Conservation (phyloP, 2,888 invertebrate species). For the Koerneria pararmatus region DNA sequence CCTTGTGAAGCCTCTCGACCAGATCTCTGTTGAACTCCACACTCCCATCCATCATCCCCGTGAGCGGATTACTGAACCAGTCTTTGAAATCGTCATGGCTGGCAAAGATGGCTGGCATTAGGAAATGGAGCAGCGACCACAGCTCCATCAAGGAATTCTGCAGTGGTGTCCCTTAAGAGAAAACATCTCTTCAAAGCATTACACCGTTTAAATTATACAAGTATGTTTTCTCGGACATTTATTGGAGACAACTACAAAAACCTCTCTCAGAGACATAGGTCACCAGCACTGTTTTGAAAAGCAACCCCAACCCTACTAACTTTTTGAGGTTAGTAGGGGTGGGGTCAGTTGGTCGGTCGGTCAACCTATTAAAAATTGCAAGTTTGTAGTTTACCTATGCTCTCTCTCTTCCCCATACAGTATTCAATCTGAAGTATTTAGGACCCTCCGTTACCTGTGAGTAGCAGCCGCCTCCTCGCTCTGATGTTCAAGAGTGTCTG, state of each 20-base stretch:
- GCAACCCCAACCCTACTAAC: too few species aligned
- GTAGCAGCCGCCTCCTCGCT: conserved; percentile 80
- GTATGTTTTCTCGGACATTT: not conserved
- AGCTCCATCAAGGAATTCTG: conserved; percentile 94
- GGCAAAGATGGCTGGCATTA: conserved; percentile 94
- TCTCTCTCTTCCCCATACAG: not conserved
- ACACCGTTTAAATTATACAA: not conserved
- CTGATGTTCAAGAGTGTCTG: conserved; percentile 90
- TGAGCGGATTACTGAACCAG: conserved; percentile 96
- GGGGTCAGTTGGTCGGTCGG: not conserved
- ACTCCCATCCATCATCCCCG: conserved; percentile 89
- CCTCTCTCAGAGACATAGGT: too few species aligned
- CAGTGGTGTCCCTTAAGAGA: conserved; percentile 71
- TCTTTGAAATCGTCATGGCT: conserved; percentile 90
- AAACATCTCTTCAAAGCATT: too few species aligned
- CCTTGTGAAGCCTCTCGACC: conserved; percentile 81
- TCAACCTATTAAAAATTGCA: not conserved
- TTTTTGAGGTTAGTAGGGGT: not conserved
- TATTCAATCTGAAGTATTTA: not conserved
- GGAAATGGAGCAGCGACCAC: conserved; percentile 95
- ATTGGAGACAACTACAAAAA: not conserved
- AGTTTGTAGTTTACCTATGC: not conserved
- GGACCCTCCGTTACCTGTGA: conserved; percentile 72
- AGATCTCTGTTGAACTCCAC: conserved; percentile 84
- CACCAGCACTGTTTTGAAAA: too few species aligned